Percentiles rank a stretch among this genome's conserved stretches.
phyloP scores from a whole-genome alignment of 2,113 vertebrate genomes.

The Siniperca chuatsi region DNA sequence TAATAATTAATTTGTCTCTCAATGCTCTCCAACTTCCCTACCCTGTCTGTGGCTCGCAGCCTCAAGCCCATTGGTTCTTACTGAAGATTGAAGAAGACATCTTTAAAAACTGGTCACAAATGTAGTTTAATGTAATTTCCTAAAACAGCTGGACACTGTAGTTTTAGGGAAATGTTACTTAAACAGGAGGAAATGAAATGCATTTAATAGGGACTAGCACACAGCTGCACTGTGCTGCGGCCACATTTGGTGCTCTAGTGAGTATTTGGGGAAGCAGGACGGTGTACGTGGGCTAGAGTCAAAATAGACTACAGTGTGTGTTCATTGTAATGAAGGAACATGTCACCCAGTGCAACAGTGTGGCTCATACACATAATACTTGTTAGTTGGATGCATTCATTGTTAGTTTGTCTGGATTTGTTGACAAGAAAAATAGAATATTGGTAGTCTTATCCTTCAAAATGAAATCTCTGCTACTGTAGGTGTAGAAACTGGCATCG shows the following conservation, averaged over 20 bases:
- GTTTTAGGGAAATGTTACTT: no score
- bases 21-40: not conserved
- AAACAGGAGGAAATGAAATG: not conserved
- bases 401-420: not conserved
- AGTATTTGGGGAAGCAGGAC: no score
- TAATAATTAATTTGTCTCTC: not conserved
- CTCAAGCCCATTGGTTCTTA: not conserved
- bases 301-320: no score
- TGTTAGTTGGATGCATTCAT: not conserved
- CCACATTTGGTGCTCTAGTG: not conserved
- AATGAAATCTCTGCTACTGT: not conserved
- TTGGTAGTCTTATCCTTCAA: not conserved
- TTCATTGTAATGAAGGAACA: no score
- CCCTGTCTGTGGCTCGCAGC: not conserved
- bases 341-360: no score
- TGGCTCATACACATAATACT: no score
- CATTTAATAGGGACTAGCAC: not conserved
- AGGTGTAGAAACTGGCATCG: not conserved
- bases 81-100: not conserved
- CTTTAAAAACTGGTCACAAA: not conserved
- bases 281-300: no score
- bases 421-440: not conserved
- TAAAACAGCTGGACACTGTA: not conserved
- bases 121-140: not conserved
- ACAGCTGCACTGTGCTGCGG: no score